Percentiles rank a stretch among this genome's conserved stretches.
Evolutionary conservation across 1,140 invertebrate species (phyloP).

Genomic region (Ostrea denselamellosa): DNA sequence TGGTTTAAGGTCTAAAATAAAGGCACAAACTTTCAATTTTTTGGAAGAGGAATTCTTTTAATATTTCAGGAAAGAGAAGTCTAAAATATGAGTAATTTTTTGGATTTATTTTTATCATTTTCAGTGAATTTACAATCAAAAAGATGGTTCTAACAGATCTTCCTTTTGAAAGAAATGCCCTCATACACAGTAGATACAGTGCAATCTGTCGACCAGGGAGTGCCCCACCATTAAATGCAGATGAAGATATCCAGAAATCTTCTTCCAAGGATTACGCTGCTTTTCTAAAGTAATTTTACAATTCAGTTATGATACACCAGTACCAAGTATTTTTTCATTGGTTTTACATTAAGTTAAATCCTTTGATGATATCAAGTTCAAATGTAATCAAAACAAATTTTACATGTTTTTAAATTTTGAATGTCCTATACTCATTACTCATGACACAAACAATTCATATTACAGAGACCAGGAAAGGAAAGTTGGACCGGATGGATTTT

Average conservation of each 20-base stretch:
- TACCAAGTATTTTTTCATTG: no score
- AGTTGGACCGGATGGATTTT: conserved; percentile 74
- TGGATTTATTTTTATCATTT: neutral
- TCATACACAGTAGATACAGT: conserved; percentile 70
- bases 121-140: neutral
- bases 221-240: conserved; percentile 60
- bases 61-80: no score
- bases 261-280: conserved; percentile 74
- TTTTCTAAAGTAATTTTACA: conserved; percentile 71
- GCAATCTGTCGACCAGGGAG: conserved; percentile 67
- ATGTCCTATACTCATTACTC: neutral
- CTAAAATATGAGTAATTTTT: neutral
- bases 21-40: no score
- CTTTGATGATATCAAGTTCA: no score
- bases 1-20: no score
- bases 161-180: conserved; percentile 69
- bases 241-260: conserved; percentile 62
- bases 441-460: neutral
- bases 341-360: no score
- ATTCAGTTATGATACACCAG: no score
- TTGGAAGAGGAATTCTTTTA: no score
- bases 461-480: conserved; percentile 75
- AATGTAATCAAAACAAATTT: no score
- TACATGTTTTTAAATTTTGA: neutral
- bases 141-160: conserved; percentile 75